Percentiles rank a stretch among this genome's conserved stretches.
Conservation (phyloP, 2,888 invertebrate species). For the Dicyrtoma fusca region DNA sequence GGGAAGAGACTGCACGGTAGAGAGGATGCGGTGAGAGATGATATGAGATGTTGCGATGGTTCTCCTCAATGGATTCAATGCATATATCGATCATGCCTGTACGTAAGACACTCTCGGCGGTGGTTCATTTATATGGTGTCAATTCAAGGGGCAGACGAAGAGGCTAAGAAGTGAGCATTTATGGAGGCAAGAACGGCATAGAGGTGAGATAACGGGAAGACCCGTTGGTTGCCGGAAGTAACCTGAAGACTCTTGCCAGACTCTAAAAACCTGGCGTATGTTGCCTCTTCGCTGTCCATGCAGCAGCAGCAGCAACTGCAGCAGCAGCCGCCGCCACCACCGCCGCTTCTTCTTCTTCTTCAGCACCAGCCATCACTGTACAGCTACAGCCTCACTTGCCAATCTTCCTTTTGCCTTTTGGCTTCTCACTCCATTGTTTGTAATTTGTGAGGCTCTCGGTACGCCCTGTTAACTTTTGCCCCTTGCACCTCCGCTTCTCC, state of each 20-base stretch:
- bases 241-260: slow-evolving; percentile 25
- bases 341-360: not conserved
- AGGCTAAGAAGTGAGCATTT: slow-evolving; percentile 22
- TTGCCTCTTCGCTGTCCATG: too few species aligned
- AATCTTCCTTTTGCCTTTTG: too few species aligned
- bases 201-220: slow-evolving; percentile 57
- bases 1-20: slow-evolving; percentile 20
- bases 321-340: not conserved
- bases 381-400: too few species aligned
- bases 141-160: slow-evolving; percentile 32
- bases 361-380: too few species aligned
- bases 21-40: slow-evolving; percentile 30
- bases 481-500: slow-evolving; percentile 26
- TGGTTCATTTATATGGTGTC: slow-evolving; percentile 26
- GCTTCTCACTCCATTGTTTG: not conserved
- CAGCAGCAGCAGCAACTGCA: too few species aligned
- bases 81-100: slow-evolving; percentile 36
- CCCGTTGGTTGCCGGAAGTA: slow-evolving; percentile 53
- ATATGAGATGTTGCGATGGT: not conserved
- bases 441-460: not conserved
- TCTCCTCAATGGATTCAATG: slow-evolving; percentile 8
- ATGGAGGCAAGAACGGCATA: slow-evolving; percentile 34
- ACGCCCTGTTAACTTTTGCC: slow-evolving; percentile 38
- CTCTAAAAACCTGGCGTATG: slow-evolving; percentile 20
- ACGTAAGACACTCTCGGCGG: slow-evolving; percentile 6